These are phyloP conservation scores for Zaprionus taronus DNA, from an alignment of 1,140 invertebrate genomes.

Conservation along the genomic window DNA sequence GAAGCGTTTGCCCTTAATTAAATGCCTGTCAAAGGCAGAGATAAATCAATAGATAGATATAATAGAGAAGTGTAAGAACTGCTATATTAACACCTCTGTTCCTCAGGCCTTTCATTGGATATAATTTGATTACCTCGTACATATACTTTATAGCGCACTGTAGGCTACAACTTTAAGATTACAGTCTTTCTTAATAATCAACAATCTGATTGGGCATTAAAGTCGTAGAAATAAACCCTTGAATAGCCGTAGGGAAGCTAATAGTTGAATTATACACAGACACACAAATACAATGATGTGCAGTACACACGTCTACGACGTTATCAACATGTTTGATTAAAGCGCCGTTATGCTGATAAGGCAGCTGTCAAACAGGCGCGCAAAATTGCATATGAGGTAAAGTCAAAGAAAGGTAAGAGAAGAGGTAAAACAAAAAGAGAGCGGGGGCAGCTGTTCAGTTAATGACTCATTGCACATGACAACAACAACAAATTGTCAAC, in stretches of 20 bases:
- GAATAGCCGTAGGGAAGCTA: conserved; percentile 23
- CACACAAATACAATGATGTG: conserved; percentile 3
- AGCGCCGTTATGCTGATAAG: conserved; percentile 25
- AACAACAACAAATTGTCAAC: conserved; percentile 26
- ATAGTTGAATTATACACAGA: conserved; percentile 14
- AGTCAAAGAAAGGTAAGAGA: conserved; percentile 1
- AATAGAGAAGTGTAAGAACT: not conserved
- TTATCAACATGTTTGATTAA: conserved; percentile 52
- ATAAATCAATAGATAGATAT: not conserved
- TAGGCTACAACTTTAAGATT: not conserved
- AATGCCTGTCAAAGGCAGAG: conserved; percentile 25
- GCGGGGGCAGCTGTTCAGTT: conserved; percentile 20
- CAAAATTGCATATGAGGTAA: conserved; percentile 30
- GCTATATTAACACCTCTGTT: too few species aligned
- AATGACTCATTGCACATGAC: conserved; percentile 29
- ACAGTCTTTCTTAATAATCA: not conserved
- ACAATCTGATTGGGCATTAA: conserved; percentile 22
- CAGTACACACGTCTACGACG: conserved; percentile 7
- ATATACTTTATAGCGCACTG: too few species aligned
- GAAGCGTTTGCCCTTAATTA: conserved; percentile 1
- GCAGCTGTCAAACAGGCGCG: conserved; percentile 45
- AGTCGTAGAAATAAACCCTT: conserved; percentile 20
- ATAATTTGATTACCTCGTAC: too few species aligned
- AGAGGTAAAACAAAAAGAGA: not conserved
- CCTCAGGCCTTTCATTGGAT: too few species aligned